phyloP scores from a whole-genome alignment of 2,888 invertebrate species.

The Acanthosepion pharaonis region DNA sequence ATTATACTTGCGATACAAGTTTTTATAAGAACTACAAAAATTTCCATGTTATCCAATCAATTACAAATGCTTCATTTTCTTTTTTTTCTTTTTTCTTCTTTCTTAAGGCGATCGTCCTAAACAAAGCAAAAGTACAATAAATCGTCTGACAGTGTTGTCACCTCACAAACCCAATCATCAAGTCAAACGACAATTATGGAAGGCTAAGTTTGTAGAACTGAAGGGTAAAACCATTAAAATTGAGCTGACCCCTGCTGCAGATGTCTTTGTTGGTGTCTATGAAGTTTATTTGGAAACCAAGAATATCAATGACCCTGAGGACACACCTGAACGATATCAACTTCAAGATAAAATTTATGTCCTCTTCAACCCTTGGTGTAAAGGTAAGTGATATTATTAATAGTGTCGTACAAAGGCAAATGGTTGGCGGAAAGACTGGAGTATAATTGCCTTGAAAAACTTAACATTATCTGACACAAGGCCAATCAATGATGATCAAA shows the following conservation, averaged over 20 bases:
- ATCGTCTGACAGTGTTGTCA: conserved; percentile 55
- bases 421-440: no score
- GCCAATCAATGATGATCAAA: no score
- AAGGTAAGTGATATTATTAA: conserved; percentile 77
- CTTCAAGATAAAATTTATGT: conserved; percentile 81
- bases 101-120: conserved; percentile 62
- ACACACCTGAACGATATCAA: conserved; percentile 55
- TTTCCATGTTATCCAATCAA: background rate
- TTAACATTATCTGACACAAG: no score
- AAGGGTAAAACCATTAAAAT: conserved; percentile 53
- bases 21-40: background rate
- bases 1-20: background rate
- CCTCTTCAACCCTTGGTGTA: conserved; percentile 92
- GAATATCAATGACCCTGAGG: conserved; percentile 52
- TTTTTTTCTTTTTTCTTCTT: background rate
- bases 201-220: background rate
- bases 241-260: conserved; percentile 56
- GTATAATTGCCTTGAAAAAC: no score
- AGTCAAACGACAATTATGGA: conserved; percentile 44
- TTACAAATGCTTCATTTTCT: background rate
- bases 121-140: conserved; percentile 66
- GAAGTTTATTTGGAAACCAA: conserved; percentile 62
- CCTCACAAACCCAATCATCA: conserved; percentile 4
- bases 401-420: no score
- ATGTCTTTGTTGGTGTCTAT: conserved; percentile 65